Percentiles rank a stretch among this genome's conserved stretches.
Evolutionary conservation across 2,113 vertebrate species (phyloP).

Genomic region (Nerophis lumbriciformis): DNA sequence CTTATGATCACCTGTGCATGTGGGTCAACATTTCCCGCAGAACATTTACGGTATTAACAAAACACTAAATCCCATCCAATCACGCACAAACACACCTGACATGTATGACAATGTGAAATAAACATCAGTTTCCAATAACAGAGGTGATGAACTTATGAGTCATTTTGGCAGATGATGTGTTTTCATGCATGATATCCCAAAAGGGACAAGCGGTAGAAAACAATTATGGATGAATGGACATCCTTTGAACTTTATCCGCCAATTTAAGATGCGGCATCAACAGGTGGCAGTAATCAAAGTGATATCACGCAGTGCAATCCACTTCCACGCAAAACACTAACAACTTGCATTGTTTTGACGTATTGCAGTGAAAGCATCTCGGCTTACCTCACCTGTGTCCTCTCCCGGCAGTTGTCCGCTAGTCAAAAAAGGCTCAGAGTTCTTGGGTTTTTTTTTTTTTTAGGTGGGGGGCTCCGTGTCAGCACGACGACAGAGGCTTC

Average conservation of each 20-base stretch:
- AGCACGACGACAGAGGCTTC: background rate
- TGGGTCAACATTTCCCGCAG: too few species aligned
- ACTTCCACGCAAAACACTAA: too few species aligned
- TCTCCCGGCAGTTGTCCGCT: conserved; percentile 54
- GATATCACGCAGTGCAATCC: background rate
- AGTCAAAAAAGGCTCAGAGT: conserved; percentile 49
- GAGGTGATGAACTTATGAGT: background rate
- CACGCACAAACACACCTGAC: too few species aligned
- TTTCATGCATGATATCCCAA: background rate
- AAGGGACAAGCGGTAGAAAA: background rate
- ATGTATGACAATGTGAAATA: too few species aligned
- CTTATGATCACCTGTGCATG: too few species aligned
- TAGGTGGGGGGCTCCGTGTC: conserved; percentile 9
- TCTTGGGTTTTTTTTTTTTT: conserved; percentile 5
- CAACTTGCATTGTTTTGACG: too few species aligned
- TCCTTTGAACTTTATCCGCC: conserved; percentile 31
- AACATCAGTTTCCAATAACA: background rate
- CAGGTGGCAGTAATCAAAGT: conserved; percentile 44
- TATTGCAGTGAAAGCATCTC: background rate
- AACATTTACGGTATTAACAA: too few species aligned
- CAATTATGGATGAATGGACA: too few species aligned
- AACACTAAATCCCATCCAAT: too few species aligned
- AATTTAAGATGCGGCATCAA: conserved; percentile 29
- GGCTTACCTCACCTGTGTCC: conserved; percentile 65
- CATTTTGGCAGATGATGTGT: background rate